Evolutionary conservation across 1,140 invertebrate genomes (phyloP).

Genomic region (Telenomus remus): DNA sequence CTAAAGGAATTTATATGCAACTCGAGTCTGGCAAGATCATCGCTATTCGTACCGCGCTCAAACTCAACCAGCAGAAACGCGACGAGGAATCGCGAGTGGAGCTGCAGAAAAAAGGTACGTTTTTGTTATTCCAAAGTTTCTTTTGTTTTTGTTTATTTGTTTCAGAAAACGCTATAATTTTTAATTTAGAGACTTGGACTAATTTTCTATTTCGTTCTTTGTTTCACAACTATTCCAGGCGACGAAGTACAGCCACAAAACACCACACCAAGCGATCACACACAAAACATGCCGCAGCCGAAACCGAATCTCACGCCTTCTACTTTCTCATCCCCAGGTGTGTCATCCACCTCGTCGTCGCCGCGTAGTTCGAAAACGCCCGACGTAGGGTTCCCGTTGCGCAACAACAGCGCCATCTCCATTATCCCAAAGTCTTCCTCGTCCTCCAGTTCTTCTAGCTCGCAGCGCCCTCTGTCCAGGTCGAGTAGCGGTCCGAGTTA

Average conservation of each 20-base stretch:
- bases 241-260: too few species aligned
- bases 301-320: not conserved
- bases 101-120: conserved; percentile 73
- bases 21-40: conserved; percentile 97
- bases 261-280: not conserved
- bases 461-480: conserved; percentile 65
- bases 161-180: too few species aligned
- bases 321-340: conserved; percentile 67
- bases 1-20: conserved; percentile 97
- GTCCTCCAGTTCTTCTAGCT: conserved; percentile 62
- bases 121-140: too few species aligned
- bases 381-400: conserved; percentile 77
- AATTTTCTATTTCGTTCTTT: too few species aligned
- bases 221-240: too few species aligned
- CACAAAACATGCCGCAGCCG: not conserved
- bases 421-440: conserved; percentile 78
- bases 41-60: conserved; percentile 89
- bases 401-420: conserved; percentile 81
- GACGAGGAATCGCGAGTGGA: conserved; percentile 70
- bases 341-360: conserved; percentile 65
- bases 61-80: conserved; percentile 80
- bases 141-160: too few species aligned
- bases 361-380: conserved; percentile 73
- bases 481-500: conserved; percentile 64
- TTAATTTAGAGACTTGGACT: too few species aligned